These are phyloP conservation scores for Phengaris arion DNA, from an alignment of 2,888 invertebrate genomes.

Conservation along the genomic window DNA sequence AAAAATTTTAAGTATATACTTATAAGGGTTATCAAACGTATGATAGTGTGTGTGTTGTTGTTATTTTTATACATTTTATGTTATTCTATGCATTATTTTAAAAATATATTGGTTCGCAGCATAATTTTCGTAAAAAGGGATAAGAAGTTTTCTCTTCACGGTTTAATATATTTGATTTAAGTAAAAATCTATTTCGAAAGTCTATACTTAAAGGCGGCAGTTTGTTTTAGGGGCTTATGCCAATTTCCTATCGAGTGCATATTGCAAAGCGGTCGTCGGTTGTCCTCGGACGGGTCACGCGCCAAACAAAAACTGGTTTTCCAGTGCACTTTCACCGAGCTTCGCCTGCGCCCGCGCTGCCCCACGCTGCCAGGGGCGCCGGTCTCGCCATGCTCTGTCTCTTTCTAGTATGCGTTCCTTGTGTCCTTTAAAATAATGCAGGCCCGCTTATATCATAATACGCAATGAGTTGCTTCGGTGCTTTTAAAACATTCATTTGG, in stretches of 20 bases:
- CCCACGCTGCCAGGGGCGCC: constrained; percentile 50
- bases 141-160: too few species aligned
- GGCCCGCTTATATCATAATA: neutral
- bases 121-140: too few species aligned
- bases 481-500: neutral
- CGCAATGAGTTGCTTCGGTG: neutral
- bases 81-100: too few species aligned
- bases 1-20: too few species aligned
- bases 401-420: constrained; percentile 37
- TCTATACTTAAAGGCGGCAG: too few species aligned
- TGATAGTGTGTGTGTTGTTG: too few species aligned
- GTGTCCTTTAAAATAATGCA: constrained; percentile 23
- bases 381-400: constrained; percentile 54
- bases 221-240: constrained; percentile 31
- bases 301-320: constrained; percentile 70
- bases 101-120: too few species aligned
- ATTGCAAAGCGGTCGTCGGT: constrained; percentile 55
- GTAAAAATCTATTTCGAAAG: too few species aligned
- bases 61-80: too few species aligned
- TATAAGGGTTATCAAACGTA: too few species aligned
- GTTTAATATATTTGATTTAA: too few species aligned
- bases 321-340: constrained; percentile 73
- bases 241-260: constrained; percentile 43
- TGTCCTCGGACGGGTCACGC: constrained; percentile 77
- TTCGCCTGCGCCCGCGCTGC: constrained; percentile 59